Percentiles rank a stretch among this genome's conserved stretches.
These are phyloP conservation scores for Propithecus coquereli DNA, from an alignment of 2,113 vertebrate genomes.

Conservation along the genomic window DNA sequence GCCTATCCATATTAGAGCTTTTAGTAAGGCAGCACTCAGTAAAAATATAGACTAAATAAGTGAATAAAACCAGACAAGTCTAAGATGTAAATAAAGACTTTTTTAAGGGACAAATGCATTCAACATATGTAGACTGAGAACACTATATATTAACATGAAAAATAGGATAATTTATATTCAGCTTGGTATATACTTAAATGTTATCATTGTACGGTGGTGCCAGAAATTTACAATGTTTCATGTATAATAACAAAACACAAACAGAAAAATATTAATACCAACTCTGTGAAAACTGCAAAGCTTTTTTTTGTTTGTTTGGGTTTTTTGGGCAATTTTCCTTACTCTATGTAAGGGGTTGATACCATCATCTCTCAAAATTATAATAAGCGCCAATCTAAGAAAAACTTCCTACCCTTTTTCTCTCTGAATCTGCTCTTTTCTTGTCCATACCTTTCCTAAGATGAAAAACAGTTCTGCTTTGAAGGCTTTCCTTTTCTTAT, in stretches of 20 bases:
- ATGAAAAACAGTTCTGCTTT: not conserved
- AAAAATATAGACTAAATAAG: not conserved
- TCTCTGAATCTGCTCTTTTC: not conserved
- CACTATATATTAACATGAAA: not conserved
- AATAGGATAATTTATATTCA: not conserved
- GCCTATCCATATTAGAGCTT: not conserved
- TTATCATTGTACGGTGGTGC: not conserved
- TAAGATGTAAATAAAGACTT: not conserved
- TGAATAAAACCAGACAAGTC: not conserved
- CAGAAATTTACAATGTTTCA: not conserved
- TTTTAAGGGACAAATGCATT: not conserved
- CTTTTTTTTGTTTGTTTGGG: not conserved
- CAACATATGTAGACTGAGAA: not conserved
- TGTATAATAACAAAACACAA: not conserved
- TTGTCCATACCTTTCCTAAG: not conserved
- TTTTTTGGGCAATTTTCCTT: not conserved
- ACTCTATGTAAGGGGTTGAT: not conserved
- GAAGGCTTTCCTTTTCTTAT: not conserved
- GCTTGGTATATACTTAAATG: not conserved
- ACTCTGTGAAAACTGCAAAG: not conserved
- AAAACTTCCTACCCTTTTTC: not conserved
- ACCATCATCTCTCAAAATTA: not conserved
- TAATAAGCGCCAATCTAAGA: not conserved
- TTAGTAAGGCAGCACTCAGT: not conserved
- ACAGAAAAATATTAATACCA: not conserved